Base-by-base conservation (phyloP, 2,797 vertebrate species). In the Lagorchestes hirsutus region DNA sequence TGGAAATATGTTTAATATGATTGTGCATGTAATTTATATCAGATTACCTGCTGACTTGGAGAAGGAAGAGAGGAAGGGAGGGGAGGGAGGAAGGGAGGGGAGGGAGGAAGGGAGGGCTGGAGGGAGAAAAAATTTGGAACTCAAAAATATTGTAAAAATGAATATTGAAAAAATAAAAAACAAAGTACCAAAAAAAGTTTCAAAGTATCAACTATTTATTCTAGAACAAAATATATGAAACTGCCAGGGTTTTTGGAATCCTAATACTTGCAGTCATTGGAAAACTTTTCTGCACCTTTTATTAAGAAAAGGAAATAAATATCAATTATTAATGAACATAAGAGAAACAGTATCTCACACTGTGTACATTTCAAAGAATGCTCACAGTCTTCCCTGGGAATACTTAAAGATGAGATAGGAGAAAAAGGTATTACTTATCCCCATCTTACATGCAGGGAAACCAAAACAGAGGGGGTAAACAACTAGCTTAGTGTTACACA, bases 211-310 rank as follows among this genome's bases (percentile, higher is more conserved):
- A 90, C 91, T 91, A 34, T 3, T 56, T 55, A 24, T 91, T 58
- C 54, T 62, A 90, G 13, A 94, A 74, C 62, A 90, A 95, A 96
- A 40, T 54, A 93, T 62, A 31, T 54, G 56, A 56, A 93, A 91
- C 11, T 13, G 28, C 22, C 54, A 40, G 56, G 22, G 28, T n/a
- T 18, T 1, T 5, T 92, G 54, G 29, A 93, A 90, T 52, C 14
- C 62, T 90, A 92, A 46, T 34, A 56, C 3, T 29, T 55, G 94
- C 94, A 91, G 54, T 52, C 90, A 96, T 13, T 55, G 5, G 46
- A 91, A 22, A 27, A 56, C 24, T 93, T 59, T 55, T 90, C 52
- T 52, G 92, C 22, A 87, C 22, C 27, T 46, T 87, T 50, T 87
- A 87, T 50, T 27, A 27, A 50, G 74, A 4, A 87, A 87, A 87